Base-by-base conservation (phyloP, 2,888 invertebrate genomes). In the Anagyrus pseudococci region DNA sequence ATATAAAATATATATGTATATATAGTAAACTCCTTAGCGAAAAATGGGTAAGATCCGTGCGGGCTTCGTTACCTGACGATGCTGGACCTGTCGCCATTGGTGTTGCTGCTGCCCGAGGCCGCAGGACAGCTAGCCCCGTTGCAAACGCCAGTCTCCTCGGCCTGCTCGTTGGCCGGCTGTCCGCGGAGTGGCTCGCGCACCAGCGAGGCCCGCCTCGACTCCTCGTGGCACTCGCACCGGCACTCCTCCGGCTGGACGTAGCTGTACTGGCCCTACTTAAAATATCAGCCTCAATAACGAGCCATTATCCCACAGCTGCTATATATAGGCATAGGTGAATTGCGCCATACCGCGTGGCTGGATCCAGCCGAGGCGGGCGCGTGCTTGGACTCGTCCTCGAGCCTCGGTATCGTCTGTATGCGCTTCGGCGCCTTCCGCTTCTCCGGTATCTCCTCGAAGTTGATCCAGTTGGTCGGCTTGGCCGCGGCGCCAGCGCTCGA, bases 181-280 rank as follows among this genome's bases (percentile, higher is more conserved):
- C 78, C 47, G 74, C 76, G 20, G 75, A 73, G 62, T 76, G 19
- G 17, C 20, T 44, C 20, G 7, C 67, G 22, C 68, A 55, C 70
- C 33, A 72, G 40, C 10, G 75, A 73, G 40, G 75, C 75, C 52
- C 78, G 74, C 29, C 79, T 72, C 4, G 77, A 77, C 44, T 79
- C 84, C 74, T 89, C 90, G 82, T 93, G 93, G 76, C 93, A 93
- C 82, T 93, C 93, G 82, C 93, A 93, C 77, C 91, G 90, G 76
- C 93, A 93, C 74, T 92, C 92, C 77, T 93, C 93, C 4, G 93
- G 93, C 80, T 92, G 92, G 58, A 93, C 93, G 81, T 93, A 93
- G 81, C 88, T 91, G 72, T 89, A 88, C 69, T 89, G 85, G 43
- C 46, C 66, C 70, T 68, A 41, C 29, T 4, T 7, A 29, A 29